Percentiles rank a stretch among this genome's conserved stretches.
These are phyloP conservation scores for Thrips palmi DNA, from an alignment of 1,140 invertebrate species.

Conservation along the genomic window DNA sequence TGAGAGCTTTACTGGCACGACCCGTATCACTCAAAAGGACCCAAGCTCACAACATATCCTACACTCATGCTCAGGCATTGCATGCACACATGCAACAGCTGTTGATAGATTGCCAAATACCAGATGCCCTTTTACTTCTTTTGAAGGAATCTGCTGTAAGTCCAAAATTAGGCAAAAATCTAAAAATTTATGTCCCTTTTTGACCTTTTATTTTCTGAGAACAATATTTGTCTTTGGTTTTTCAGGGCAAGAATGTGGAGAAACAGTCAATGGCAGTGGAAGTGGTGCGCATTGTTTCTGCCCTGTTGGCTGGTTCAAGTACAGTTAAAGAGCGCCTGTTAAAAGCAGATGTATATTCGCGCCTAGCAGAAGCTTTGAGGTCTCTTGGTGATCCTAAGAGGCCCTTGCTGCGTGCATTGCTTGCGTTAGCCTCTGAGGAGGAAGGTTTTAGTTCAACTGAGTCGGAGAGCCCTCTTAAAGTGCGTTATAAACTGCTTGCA, in stretches of 20 bases:
- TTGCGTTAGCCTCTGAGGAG: slow-evolving; percentile 24
- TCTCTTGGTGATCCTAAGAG: slow-evolving; percentile 20
- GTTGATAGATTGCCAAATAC: slow-evolving; percentile 13
- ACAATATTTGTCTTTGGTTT: slow-evolving; percentile 11
- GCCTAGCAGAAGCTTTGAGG: slow-evolving; percentile 21
- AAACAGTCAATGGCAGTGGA: slow-evolving; percentile 17
- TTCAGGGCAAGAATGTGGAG: slow-evolving; percentile 14
- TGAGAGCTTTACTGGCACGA: not conserved
- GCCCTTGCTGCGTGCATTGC: slow-evolving; percentile 21
- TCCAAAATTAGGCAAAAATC: too few species aligned
- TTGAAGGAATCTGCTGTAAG: slow-evolving; percentile 12
- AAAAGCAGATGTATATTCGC: slow-evolving; percentile 16
- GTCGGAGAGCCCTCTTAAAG: too few species aligned
- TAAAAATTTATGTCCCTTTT: slow-evolving; percentile 6
- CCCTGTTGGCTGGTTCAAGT: slow-evolving; percentile 2
- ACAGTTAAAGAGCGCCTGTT: slow-evolving; percentile 14
- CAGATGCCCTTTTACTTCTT: slow-evolving; percentile 12
- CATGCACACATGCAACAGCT: slow-evolving; percentile 6
- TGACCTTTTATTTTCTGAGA: not conserved
- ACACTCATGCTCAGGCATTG: not conserved
- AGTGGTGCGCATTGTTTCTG: slow-evolving; percentile 19
- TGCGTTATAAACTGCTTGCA: too few species aligned
- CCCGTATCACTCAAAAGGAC: too few species aligned
- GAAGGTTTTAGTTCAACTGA: slow-evolving; percentile 15
- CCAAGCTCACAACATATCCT: too few species aligned